These are phyloP conservation scores for Scyliorhinus canicula DNA, from an alignment of 2,797 vertebrate species.

Conservation along the genomic window DNA sequence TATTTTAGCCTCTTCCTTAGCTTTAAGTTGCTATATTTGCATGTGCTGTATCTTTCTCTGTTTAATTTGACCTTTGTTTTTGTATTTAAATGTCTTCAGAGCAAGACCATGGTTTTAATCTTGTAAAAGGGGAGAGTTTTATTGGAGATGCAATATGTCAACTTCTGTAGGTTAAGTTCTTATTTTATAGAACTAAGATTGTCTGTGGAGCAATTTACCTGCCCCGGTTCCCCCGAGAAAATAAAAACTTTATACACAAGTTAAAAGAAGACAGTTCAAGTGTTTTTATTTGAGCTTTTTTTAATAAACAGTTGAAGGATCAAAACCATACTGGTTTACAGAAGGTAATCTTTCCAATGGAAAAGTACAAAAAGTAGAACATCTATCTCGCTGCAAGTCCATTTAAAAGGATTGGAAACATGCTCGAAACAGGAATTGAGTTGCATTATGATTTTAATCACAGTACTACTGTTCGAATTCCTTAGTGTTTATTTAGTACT, in stretches of 20 bases:
- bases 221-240: neutral
- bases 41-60: slow-evolving; percentile 1
- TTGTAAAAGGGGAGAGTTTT: slow-evolving; percentile 15
- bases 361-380: neutral
- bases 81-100: slow-evolving; percentile 25
- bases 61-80: slow-evolving; percentile 1
- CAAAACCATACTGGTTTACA: slow-evolving; percentile 9
- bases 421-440: neutral
- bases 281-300: slow-evolving; percentile 44
- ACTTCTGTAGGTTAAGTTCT: slow-evolving; percentile 9
- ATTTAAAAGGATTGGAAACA: neutral
- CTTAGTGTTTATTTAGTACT: neutral
- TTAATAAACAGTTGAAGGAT: neutral
- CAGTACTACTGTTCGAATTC: neutral
- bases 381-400: neutral
- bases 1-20: neutral
- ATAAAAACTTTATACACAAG: slow-evolving; percentile 33
- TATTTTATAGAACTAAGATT: slow-evolving; percentile 32
- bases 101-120: slow-evolving; percentile 26
- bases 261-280: slow-evolving; percentile 17
- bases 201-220: neutral
- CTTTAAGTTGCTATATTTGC: neutral
- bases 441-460: neutral
- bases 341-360: slow-evolving; percentile 19
- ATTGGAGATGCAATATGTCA: neutral